phyloP scores from a whole-genome alignment of 64 coral and sea anemone species.

The Actinia tenebrosa region DNA sequence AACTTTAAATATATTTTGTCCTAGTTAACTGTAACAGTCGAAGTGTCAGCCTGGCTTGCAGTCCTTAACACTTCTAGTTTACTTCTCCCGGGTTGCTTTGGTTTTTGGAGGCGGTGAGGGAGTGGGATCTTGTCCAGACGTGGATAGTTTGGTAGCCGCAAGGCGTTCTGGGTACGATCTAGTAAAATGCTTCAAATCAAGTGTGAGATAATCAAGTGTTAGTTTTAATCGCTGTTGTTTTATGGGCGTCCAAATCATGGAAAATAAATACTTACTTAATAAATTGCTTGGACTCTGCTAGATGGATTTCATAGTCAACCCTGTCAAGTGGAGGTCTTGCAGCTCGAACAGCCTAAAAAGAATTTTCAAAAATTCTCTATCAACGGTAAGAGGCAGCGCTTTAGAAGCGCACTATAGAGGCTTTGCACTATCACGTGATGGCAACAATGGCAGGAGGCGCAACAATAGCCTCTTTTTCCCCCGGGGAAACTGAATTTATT shows the following conservation, averaged over 20 bases:
- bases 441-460: too few species aligned
- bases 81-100: slow-evolving; percentile 47
- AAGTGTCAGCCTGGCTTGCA: slow-evolving; percentile 36
- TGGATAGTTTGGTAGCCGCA: slow-evolving; percentile 74
- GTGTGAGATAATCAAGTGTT: not conserved
- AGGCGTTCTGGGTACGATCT: slow-evolving; percentile 75
- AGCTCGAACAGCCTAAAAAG: slow-evolving; percentile 53
- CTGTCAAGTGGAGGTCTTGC: slow-evolving; percentile 51
- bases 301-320: slow-evolving; percentile 62
- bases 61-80: slow-evolving; percentile 30
- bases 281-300: slow-evolving; percentile 84
- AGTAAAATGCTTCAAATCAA: slow-evolving; percentile 58
- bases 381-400: not conserved
- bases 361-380: not conserved
- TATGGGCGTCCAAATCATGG: too few species aligned
- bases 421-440: too few species aligned
- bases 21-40: slow-evolving; percentile 68
- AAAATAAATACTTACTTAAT: slow-evolving; percentile 60
- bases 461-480: too few species aligned
- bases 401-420: too few species aligned
- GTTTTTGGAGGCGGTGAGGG: slow-evolving; percentile 65
- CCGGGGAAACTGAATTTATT: too few species aligned
- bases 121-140: slow-evolving; percentile 80
- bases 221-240: not conserved
- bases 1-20: not conserved